phyloP scores from a whole-genome alignment of 2,888 invertebrate species.

The Prosapia bicincta region DNA sequence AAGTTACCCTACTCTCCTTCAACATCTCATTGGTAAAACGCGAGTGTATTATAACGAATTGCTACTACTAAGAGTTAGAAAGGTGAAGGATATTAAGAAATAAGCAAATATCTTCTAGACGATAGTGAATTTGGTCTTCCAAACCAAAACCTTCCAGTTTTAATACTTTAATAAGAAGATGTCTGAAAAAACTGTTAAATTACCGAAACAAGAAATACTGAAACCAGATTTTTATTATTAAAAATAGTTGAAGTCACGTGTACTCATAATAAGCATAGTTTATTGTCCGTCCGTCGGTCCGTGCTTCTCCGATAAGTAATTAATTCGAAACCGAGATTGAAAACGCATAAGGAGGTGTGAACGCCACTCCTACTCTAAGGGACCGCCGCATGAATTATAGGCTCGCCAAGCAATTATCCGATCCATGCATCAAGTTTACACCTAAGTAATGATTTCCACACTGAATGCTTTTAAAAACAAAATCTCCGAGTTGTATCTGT shows the following conservation, averaged over 20 bases:
- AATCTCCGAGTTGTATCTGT: not conserved
- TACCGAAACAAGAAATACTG: not conserved
- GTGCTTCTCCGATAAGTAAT: not conserved
- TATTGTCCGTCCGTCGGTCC: not conserved
- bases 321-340: not conserved
- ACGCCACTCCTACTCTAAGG: not conserved
- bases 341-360: conserved; percentile 2
- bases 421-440: not conserved
- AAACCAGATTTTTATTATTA: not conserved
- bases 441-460: not conserved
- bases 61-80: too few species aligned
- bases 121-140: too few species aligned
- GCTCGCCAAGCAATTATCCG: not conserved
- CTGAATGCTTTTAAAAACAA: not conserved
- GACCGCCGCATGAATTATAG: not conserved
- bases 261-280: not conserved
- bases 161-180: too few species aligned
- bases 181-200: too few species aligned
- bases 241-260: not conserved
- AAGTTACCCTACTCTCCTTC: too few species aligned
- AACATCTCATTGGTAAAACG: too few species aligned
- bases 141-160: too few species aligned
- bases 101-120: too few species aligned
- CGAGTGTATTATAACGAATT: too few species aligned
- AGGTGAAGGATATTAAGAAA: too few species aligned